These are phyloP conservation scores for Rhopalosiphum maidis DNA, from an alignment of 1,140 invertebrate genomes.

Conservation along the genomic window DNA sequence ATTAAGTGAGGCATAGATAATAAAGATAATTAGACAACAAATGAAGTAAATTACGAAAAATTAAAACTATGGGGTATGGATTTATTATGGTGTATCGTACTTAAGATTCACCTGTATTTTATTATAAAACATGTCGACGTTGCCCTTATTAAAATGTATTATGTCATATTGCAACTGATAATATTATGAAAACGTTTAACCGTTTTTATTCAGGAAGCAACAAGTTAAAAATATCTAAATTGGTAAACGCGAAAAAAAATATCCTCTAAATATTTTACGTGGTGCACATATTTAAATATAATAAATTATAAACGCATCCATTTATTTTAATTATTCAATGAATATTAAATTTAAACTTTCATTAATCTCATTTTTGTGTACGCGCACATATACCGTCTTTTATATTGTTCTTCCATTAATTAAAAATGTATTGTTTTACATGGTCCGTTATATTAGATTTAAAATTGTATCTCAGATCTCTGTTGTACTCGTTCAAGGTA, in stretches of 20 bases:
- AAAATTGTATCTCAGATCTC: neutral
- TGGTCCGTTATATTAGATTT: neutral
- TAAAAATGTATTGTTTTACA: slow-evolving; percentile 20
- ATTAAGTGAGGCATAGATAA: too few species aligned
- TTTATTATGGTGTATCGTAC: neutral
- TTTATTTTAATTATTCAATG: slow-evolving; percentile 34
- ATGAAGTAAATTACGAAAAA: neutral
- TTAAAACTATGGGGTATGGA: neutral
- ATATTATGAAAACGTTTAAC: slow-evolving; percentile 17
- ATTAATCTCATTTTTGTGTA: slow-evolving; percentile 35
- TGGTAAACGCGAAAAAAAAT: neutral
- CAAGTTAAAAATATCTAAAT: neutral
- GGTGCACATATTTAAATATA: slow-evolving; percentile 26
- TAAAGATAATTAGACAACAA: too few species aligned
- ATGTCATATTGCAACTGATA: neutral
- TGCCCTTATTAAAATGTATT: neutral
- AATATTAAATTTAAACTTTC: slow-evolving; percentile 41
- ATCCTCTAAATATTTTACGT: slow-evolving; percentile 11
- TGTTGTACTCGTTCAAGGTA: neutral
- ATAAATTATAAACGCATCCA: slow-evolving; percentile 34
- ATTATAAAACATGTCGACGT: neutral
- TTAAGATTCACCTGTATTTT: neutral
- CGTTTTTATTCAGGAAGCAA: neutral
- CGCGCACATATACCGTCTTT: neutral
- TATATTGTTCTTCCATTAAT: slow-evolving; percentile 18